Evolutionary conservation across 2,113 vertebrate genomes (phyloP), one percentile per base, ranked within the genome.

Genomic region (Carassius carassius): DNA sequence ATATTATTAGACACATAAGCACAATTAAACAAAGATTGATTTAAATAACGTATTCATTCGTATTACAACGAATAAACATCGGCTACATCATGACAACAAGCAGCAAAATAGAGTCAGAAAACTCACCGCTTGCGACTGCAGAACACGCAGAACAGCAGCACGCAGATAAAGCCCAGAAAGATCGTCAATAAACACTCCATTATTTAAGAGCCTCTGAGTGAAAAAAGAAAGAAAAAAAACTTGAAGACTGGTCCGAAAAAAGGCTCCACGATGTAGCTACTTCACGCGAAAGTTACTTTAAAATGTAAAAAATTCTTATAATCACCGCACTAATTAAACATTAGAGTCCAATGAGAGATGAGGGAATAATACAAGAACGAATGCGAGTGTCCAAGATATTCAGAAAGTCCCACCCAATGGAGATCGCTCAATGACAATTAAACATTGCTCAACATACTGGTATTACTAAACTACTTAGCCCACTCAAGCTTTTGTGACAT

Each of bases 81-180:
- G 13, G 12, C 14, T 10, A 17, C 29, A 29, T 29, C 63, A 17
- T 35, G 7, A 8, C 13, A 32, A 12, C 13, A n/a, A 54, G 60
- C 21, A 25, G 21, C 35, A 37, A 62, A 58, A 44, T 9, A 41
- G 0, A 41, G 41, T 32, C 13, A 17, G 29, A n/a, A 32, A 23
- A 82, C 88, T 89, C 65, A 86, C 88, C 86, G 49, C 65, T 70
- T 85, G 17, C 88, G 86, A 47, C 79, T 23, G 44, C 81, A 85
- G 17, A 83, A 49, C 14, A 19, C 4, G 69, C 44, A 19, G 0
- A 88, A 3, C 58, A 88, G 21, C 32, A 86, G 37, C 23, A 86
- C 14, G 0, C 78, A 84, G 12, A 78, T 23, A 5, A 63, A 37
- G 9, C 78, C 67, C 19, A 89, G 37, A 41, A 75, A 21, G 3